Conservation (phyloP, 2,888 invertebrate species). For the Agrypnus murinus region DNA sequence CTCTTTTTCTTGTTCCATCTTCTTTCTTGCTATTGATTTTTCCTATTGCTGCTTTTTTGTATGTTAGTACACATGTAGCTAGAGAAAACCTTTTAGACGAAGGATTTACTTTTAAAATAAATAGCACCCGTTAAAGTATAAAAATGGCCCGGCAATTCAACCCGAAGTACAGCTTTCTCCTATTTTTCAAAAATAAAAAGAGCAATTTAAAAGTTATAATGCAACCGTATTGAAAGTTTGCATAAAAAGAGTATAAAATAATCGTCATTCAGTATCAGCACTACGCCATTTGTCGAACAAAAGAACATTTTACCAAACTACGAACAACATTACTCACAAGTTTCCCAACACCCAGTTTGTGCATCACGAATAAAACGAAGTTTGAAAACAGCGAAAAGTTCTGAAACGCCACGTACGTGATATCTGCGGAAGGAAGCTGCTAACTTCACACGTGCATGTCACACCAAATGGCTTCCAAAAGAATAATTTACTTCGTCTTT, state of each 20-base stretch:
- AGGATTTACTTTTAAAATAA: too few relatives aligned
- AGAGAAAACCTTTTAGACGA: too few relatives aligned
- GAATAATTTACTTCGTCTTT: conserved; percentile 56
- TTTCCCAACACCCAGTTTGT: conserved; percentile 52
- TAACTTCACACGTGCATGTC: conserved; percentile 62
- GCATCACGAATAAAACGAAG: conserved; percentile 57
- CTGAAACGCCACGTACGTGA: conserved; percentile 61
- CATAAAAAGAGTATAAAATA: conserved; percentile 6
- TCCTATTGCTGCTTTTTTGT: too few relatives aligned
- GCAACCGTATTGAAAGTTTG: background rate
- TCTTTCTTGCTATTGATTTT: too few relatives aligned
- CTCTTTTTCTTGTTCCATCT: too few relatives aligned
- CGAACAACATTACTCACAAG: conserved; percentile 53
- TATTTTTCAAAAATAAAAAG: too few relatives aligned
- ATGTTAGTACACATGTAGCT: too few relatives aligned
- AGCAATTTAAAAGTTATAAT: background rate
- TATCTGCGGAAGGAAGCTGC: conserved; percentile 62
- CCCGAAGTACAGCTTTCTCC: too few relatives aligned
- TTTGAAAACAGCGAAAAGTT: conserved; percentile 60
- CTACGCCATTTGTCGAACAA: conserved; percentile 44
- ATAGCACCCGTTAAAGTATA: too few relatives aligned
- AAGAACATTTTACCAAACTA: conserved; percentile 50
- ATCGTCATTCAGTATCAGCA: conserved; percentile 39
- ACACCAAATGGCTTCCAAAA: conserved; percentile 60
- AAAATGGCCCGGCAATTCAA: background rate